Evolutionary conservation across 2,888 invertebrate species (phyloP), one percentile per base, ranked within the genome.

Genomic region (Xanthorhoe designata): DNA sequence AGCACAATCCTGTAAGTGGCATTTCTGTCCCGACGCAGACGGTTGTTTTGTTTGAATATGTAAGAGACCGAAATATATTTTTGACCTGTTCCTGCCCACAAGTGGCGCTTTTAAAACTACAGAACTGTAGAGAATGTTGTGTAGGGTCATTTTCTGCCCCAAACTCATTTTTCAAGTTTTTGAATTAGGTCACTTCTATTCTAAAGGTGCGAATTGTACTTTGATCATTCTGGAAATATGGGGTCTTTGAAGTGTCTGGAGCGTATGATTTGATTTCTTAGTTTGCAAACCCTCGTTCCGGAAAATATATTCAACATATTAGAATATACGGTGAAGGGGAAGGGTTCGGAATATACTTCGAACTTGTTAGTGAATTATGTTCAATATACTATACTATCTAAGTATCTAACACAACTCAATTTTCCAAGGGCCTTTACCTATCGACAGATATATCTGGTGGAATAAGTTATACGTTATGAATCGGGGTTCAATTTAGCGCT

Each of bases 251-350:
- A 63, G 52, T 57, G 57, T 45, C 52, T 53, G 52, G 17, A 42
- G 52, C 57, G 57, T 63, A 57, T 58, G 63, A 63, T 63, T 61
- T 58, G 52, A 38, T 58, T 55, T 59, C 57, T 59, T 45, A 49
- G 65, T 61, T 53, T 49, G 32, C 45, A 53, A 53, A 64, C 47
- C 53, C 51, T 53, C 32, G 45, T 58, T 53, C 53, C n/a, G 19
- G 47, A 47, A 57, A 64, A 53, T 63, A 19, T 53, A 53, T 59
- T 59, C 59, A 59, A 59, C 24, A 42, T 51, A 51, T 42, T 59
- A 51, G 51, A 51, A 58, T 58, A 59, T 42, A 63, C 63, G 57
- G 50, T 45, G 35, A 49, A 57, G 13, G 42, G 52, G 54, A 52
- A 51, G 61, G 61, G 61, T 61, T 35, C 15, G 24, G 35, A 24